phyloP scores from a whole-genome alignment of 2,113 vertebrate species.

The human region GRCh38 chr2:241613001-241613500 shows the following conservation, averaged over 20 bases:
- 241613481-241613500: no score
- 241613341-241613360: background rate
- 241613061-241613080: background rate
- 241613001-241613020: background rate
- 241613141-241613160: background rate
- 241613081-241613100: background rate
- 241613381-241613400: background rate
- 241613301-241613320: accelerated
- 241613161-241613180: background rate
- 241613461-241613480: background rate
- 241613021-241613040: background rate
- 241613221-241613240: accelerated
- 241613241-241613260: background rate
- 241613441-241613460: no score
- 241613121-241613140: accelerated
- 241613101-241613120: background rate
- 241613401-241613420: accelerated
- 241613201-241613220: background rate
- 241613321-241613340: accelerated
- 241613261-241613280: background rate
- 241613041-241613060: background rate
- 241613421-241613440: background rate
- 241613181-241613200: accelerated
- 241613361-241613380: background rate
- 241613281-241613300: no score